Base-by-base conservation (phyloP, 2,888 invertebrate genomes). In the Leptura quadrifasciata region DNA sequence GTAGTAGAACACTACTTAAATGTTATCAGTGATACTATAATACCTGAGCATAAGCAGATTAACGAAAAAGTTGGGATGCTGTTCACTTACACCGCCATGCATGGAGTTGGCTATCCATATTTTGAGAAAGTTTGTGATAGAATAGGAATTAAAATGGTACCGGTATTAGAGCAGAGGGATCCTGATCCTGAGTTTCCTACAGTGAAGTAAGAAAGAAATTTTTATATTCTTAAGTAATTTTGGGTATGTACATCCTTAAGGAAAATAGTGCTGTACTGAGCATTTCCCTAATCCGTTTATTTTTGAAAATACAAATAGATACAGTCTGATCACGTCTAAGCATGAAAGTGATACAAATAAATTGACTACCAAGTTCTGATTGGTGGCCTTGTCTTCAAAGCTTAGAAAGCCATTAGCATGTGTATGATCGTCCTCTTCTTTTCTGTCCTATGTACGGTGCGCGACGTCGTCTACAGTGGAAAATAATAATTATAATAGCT, bases 131-230 rank as follows among this genome's bases (percentile, higher is more conserved):
- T 96, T 1, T 96, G 98, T 85, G 90, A 94, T 79, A 89, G 90
- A 10, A 94, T 95, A 67, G 93, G 94, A 79, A 93, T 98, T 72
- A 92, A 94, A 90, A 92, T 94, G 71, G 90, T 93, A 79, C 91
- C 92, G 58, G 95, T 95, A 0, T 88, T 89, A 54, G 92, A 95
- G 83, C 96, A 99, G 90, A 94, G 94, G 81, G 92, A 95, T 72
- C 96, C 99, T 0, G 94, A 99, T 91, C 98, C 99, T 0, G 97
- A 99, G 74, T 99, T 99, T 90, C 94, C 98, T 0, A 99, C 99
- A 0, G 98, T 99, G 0, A 94, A 93, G 89, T 89, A 84, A 84
- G 84, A 77, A 69, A 54, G 18, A 18, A 31, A 8, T 20, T n/a
- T 20, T 1, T 63, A 52, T 18, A 10, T 67, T 74, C 69, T 39